Evolutionary conservation across 1,140 invertebrate species (phyloP), one percentile per base, ranked within the genome.

Genomic region (Drosophila albomicans): DNA sequence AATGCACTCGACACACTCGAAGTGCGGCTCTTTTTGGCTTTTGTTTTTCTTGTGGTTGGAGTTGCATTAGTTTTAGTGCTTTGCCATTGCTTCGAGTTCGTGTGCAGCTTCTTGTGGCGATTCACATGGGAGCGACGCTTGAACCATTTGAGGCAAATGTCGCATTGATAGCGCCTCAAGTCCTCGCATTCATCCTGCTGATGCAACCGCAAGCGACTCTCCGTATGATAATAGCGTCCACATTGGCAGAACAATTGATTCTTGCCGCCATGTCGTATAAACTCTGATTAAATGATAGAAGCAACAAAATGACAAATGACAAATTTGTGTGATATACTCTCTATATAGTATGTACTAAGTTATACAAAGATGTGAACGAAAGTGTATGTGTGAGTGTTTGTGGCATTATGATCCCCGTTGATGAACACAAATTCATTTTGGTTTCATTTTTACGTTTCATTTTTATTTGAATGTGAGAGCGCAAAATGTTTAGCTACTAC

Each of bases 131-230:
- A 87, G 6, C 87, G 81, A 15, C 86, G 76, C 74, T 90, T 90
- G 28, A 90, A 90, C 86, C 87, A 91, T 35, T 90, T 90, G 5
- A 79, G 75, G 56, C 86, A 90, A 45, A 67, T 72, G 45, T 77
- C 82, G 45, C 86, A 90, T 35, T 91, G 86, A 43, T 91, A 91
- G 6, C 87, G 79, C 64, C 84, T 82, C 41, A 91, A 86, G 49
- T 90, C 87, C 79, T 90, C 79, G 51, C 86, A 90, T 70, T 90
- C 86, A 56, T 90, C 82, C 5, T 75, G 81, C 59, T 89, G 78
- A 61, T 89, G 85, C 62, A 81, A 58, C 78, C 66, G 71, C 54
- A 89, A 43, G 16, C 85, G 81, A 57, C 69, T 85, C 30, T 76
- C 20, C 2, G 86, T 81, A 54, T 90, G 76, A 41, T 90, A 89